phyloP scores from a whole-genome alignment of 1,140 invertebrate genomes.

The Aphaenogaster ashmeadi region DNA sequence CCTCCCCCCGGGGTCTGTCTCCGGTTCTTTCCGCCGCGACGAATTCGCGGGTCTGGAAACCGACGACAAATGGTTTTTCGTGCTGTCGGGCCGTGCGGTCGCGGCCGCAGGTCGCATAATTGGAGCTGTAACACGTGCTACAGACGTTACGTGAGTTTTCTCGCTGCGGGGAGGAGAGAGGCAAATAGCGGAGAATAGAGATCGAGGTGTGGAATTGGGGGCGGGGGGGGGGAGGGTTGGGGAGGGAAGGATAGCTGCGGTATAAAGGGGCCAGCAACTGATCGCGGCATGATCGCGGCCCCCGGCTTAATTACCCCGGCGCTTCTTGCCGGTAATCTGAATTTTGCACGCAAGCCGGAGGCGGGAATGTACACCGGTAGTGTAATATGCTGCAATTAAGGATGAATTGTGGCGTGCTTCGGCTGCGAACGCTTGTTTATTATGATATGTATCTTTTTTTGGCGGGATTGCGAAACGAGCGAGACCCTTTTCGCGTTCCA shows the following conservation, averaged over 20 bases:
- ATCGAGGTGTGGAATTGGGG: background rate
- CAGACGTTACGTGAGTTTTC: conserved; percentile 49
- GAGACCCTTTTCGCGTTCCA: background rate
- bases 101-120: conserved; percentile 56
- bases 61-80: conserved; percentile 68
- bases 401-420: conserved; percentile 52
- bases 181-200: background rate
- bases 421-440: conserved; percentile 41
- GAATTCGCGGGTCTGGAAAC: conserved; percentile 52
- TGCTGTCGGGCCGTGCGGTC: conserved; percentile 36
- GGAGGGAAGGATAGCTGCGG: background rate
- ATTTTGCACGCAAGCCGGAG: conserved; percentile 65
- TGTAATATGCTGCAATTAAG: conserved; percentile 62
- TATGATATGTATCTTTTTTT: conserved; percentile 40
- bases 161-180: background rate
- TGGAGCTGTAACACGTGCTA: conserved; percentile 62
- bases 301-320: conserved; percentile 57
- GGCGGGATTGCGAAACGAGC: background rate
- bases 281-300: conserved; percentile 49
- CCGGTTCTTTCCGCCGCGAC: conserved; percentile 60
- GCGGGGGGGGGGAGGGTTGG: background rate
- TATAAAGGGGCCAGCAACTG: conserved; percentile 35
- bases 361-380: conserved; percentile 50
- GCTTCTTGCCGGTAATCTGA: conserved; percentile 61
- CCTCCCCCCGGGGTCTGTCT: conserved; percentile 17